A percentile compares a stretch with the other conserved stretches of the same genome.
Evolutionary conservation across 2,113 vertebrate genomes (phyloP).

Genomic region (Mustela lutreola): DNA sequence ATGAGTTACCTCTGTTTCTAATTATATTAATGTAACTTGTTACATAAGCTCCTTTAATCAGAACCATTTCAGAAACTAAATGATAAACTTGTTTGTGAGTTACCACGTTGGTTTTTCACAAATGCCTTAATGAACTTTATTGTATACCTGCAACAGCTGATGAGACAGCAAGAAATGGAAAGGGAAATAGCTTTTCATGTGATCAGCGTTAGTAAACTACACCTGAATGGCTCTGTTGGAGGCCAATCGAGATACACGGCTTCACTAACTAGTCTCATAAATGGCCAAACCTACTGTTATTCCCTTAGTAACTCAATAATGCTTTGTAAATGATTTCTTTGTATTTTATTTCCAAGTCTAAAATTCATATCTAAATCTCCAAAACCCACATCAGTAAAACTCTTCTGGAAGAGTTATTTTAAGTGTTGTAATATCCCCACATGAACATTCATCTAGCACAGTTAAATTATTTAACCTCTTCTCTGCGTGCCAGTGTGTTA

Average conservation of each 20-base stretch:
- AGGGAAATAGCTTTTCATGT: not conserved
- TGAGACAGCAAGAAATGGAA: not conserved
- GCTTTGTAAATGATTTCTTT: conserved; percentile 1
- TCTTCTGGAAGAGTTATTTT: conserved; percentile 30
- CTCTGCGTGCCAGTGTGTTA: not conserved
- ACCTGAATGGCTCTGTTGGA: not conserved
- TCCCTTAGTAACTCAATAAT: conserved; percentile 19
- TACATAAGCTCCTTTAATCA: not conserved
- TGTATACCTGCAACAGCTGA: conserved; percentile 15
- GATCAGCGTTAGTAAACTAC: not conserved
- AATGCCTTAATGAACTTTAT: not conserved
- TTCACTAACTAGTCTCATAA: not conserved
- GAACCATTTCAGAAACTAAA: conserved; percentile 11
- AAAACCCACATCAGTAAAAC: conserved; percentile 40
- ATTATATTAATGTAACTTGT: not conserved
- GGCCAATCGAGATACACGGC: not conserved
- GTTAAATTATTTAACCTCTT: conserved; percentile 65
- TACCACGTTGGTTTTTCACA: not conserved
- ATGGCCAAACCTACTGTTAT: not conserved
- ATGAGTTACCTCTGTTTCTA: conserved; percentile 3
- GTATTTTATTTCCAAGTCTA: conserved; percentile 39
- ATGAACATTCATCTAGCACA: not conserved
- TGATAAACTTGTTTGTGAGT: not conserved
- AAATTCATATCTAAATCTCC: not conserved
- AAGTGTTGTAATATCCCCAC: not conserved